Evolutionary conservation across 2,113 vertebrate species (phyloP).

Genomic region (Hylia prasina): DNA sequence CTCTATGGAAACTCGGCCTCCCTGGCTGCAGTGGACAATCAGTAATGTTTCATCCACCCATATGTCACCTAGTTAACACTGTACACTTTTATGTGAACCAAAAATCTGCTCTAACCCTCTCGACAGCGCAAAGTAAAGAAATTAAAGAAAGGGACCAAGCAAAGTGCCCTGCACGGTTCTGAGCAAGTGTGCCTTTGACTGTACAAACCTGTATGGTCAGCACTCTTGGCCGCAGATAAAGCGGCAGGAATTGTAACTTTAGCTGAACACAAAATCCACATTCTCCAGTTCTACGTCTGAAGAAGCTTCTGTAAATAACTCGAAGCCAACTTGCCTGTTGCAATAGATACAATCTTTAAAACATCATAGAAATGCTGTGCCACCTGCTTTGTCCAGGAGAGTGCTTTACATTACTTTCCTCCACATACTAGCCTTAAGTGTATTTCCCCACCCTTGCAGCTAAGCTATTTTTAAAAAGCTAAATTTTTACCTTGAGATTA

Average conservation of each 20-base stretch:
- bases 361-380: background rate
- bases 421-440: fast-evolving
- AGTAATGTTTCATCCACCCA: constrained; percentile 80
- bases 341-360: background rate
- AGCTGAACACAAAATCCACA: background rate
- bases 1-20: constrained; percentile 86
- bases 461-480: background rate
- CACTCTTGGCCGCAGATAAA: background rate
- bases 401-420: background rate
- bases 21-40: constrained; percentile 79
- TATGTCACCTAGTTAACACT: constrained; percentile 82
- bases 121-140: constrained; percentile 21
- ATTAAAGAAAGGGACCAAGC: constrained; percentile 42
- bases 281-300: background rate
- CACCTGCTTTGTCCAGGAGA: background rate
- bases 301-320: background rate
- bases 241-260: background rate
- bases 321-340: background rate
- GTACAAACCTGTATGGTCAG: background rate
- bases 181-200: background rate
- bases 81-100: constrained; percentile 71
- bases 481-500: background rate
- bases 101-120: constrained; percentile 53
- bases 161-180: background rate
- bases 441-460: background rate